These are phyloP conservation scores for Scaptomyza pallida DNA, from an alignment of 1,140 invertebrate genomes.

Conservation along the genomic window DNA sequence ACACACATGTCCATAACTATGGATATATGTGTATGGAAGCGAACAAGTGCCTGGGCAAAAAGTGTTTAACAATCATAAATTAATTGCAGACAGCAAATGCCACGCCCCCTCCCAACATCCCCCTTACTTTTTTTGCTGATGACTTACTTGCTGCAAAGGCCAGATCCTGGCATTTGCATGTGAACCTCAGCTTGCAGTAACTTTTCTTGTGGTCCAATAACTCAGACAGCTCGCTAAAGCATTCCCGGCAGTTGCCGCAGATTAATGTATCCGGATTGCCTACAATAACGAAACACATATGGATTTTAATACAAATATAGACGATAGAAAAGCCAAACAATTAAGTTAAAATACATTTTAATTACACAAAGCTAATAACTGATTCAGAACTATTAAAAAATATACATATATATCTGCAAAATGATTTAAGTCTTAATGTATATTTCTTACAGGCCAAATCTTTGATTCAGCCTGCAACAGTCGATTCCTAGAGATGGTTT, in stretches of 20 bases:
- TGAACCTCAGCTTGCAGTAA: constrained; percentile 93
- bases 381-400: constrained; percentile 14
- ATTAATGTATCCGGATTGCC: constrained; percentile 94
- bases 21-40: neutral
- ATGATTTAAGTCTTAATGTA: neutral
- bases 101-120: no score
- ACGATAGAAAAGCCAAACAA: no score
- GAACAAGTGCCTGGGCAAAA: constrained; percentile 47
- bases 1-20: no score
- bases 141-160: constrained; percentile 82
- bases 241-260: constrained; percentile 94
- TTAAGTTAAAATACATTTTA: no score
- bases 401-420: constrained; percentile 13
- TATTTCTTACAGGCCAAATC: constrained; percentile 40
- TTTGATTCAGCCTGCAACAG: constrained; percentile 52
- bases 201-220: constrained; percentile 94
- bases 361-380: neutral
- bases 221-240: constrained; percentile 92
- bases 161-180: constrained; percentile 91
- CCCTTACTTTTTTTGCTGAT: neutral
- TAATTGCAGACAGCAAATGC: constrained; percentile 72
- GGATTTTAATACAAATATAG: constrained; percentile 19
- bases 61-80: constrained; percentile 84
- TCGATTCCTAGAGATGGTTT: constrained; percentile 19
- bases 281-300: constrained; percentile 83